A percentile compares a stretch with the other conserved stretches of the same genome.
Evolutionary conservation across 1,140 invertebrate genomes (phyloP).

Genomic region (Lasioglossum baleicum): DNA sequence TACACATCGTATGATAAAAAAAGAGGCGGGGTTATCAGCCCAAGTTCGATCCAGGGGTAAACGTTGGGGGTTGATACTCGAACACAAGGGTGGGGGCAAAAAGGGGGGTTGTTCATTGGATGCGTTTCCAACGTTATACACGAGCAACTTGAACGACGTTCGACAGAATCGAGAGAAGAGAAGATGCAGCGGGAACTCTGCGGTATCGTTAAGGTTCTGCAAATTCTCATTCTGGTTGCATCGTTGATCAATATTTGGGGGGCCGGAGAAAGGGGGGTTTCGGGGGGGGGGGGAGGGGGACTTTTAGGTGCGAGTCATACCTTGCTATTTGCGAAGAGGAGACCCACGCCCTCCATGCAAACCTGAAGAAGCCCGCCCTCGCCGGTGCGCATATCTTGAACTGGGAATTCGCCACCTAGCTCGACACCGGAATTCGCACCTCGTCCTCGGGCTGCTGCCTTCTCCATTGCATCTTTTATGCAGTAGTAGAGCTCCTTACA

Average conservation of each 20-base stretch:
- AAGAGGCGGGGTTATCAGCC: neutral
- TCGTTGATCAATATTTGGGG: constrained; percentile 2
- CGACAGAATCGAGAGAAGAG: neutral
- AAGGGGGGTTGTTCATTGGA: neutral
- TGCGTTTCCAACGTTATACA: constrained; percentile 31
- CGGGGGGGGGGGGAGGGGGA: neutral
- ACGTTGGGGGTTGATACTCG: neutral
- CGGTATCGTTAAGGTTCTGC: constrained; percentile 38
- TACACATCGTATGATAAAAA: constrained; percentile 30
- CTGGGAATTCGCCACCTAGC: constrained; percentile 98
- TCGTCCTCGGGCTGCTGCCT: constrained; percentile 92
- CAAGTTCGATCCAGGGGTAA: neutral
- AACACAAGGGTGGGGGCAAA: neutral
- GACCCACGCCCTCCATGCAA: constrained; percentile 98
- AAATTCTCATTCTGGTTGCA: constrained; percentile 55
- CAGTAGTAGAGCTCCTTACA: constrained; percentile 99
- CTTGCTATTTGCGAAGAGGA: constrained; percentile 99
- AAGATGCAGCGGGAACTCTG: constrained; percentile 31
- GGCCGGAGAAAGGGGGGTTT: neutral
- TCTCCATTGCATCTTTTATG: constrained; percentile 99
- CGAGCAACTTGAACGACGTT: constrained; percentile 50
- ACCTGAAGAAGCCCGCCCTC: constrained; percentile 99
- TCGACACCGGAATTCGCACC: constrained; percentile 87
- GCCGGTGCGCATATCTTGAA: constrained; percentile 97
- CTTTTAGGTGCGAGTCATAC: constrained; percentile 81